A percentile compares a stretch with the other conserved stretches of the same genome.
Conservation (phyloP, 1,140 invertebrate genomes). For the Orchesella cincta region DNA sequence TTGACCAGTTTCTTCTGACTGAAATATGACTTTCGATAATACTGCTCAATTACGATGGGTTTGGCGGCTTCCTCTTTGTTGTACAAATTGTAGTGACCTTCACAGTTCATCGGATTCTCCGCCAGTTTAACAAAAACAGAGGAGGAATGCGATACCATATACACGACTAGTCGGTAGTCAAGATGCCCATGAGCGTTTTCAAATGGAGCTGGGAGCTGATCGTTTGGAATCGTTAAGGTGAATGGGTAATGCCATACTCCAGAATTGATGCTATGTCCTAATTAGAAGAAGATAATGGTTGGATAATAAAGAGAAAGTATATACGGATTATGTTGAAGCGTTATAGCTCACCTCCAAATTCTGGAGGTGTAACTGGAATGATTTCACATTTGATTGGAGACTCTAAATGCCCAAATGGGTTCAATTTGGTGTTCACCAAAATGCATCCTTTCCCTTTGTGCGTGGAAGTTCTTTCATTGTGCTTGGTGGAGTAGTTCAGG, state of each 20-base stretch:
- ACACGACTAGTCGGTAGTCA: conserved; percentile 7
- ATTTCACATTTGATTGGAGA: conserved; percentile 23
- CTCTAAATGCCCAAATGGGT: conserved; percentile 14
- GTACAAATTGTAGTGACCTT: conserved; percentile 14
- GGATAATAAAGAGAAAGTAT: neutral
- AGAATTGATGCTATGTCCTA: conserved; percentile 17
- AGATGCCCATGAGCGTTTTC: conserved; percentile 13
- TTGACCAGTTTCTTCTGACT: conserved; percentile 14
- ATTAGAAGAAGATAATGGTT: neutral
- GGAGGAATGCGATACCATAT: conserved; percentile 11
- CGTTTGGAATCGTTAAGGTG: neutral
- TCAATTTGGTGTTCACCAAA: conserved; percentile 4
- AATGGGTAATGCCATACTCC: conserved; percentile 27
- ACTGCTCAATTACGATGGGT: conserved; percentile 11
- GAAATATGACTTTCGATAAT: conserved; percentile 15
- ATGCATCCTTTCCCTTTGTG: neutral
- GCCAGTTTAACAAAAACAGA: neutral
- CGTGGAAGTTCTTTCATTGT: neutral
- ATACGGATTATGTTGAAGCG: no score
- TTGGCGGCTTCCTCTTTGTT: neutral
- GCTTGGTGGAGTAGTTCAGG: neutral
- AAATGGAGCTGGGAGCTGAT: conserved; percentile 8
- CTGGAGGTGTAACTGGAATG: neutral
- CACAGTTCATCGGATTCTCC: neutral
- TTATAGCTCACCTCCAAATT: conserved; percentile 11